These are phyloP conservation scores for Nebria salina DNA, from an alignment of 2,888 invertebrate species.

Conservation along the genomic window DNA sequence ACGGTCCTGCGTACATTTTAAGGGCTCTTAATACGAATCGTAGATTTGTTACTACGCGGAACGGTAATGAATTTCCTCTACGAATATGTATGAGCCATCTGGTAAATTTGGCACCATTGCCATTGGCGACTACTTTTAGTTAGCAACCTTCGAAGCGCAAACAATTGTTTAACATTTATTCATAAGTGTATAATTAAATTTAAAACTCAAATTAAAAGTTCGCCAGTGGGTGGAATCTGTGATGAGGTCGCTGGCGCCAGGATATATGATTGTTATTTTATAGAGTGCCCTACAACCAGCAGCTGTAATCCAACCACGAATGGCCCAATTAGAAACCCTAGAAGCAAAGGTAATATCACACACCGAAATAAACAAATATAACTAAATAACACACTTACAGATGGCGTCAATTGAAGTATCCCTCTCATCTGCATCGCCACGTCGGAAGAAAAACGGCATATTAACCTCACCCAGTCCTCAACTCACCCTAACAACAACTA, in stretches of 20 bases:
- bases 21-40: no score
- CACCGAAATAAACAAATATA: neutral
- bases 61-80: neutral
- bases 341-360: slow-evolving; percentile 75
- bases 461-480: slow-evolving; percentile 14
- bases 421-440: slow-evolving; percentile 71
- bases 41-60: no score
- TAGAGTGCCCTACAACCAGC: slow-evolving; percentile 61
- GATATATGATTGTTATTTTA: slow-evolving; percentile 50
- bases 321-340: slow-evolving; percentile 79
- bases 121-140: neutral
- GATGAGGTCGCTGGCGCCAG: neutral
- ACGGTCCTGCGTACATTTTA: no score
- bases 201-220: neutral
- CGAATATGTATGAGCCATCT: neutral
- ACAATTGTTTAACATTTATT: neutral
- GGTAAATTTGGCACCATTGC: neutral
- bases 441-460: slow-evolving; percentile 67
- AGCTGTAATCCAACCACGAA: slow-evolving; percentile 61
- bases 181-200: neutral
- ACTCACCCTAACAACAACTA: neutral
- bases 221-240: neutral
- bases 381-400: slow-evolving; percentile 59
- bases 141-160: neutral
- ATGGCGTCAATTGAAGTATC: slow-evolving; percentile 89